phyloP scores from a whole-genome alignment of 1,140 invertebrate species.

The Pseudomyrmex pallidus region DNA sequence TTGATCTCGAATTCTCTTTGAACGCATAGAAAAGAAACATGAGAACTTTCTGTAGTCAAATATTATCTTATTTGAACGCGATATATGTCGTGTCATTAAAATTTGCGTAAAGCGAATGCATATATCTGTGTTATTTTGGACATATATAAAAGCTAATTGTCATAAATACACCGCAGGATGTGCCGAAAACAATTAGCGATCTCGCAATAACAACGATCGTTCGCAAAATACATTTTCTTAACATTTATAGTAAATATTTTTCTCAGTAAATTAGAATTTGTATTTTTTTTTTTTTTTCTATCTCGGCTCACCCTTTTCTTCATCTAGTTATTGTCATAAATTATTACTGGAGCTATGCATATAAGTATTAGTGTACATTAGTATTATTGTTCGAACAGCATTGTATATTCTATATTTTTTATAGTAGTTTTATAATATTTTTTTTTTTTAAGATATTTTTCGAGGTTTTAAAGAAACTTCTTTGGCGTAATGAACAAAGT shows the following conservation, averaged over 20 bases:
- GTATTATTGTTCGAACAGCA: slow-evolving; percentile 86
- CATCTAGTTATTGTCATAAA: slow-evolving; percentile 79
- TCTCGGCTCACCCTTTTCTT: slow-evolving; percentile 43
- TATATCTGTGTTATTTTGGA: neutral
- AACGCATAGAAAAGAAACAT: neutral
- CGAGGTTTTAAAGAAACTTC: slow-evolving; percentile 46
- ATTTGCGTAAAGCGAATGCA: slow-evolving; percentile 1
- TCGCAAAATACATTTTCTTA: neutral
- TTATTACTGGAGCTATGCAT: slow-evolving; percentile 79
- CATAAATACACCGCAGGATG: slow-evolving; percentile 60
- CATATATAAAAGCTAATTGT: slow-evolving; percentile 61
- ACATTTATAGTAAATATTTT: neutral
- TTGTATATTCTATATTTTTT: slow-evolving; percentile 81
- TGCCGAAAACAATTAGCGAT: slow-evolving; percentile 40
- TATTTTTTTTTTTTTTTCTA: slow-evolving; percentile 2
- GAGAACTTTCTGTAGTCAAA: neutral
- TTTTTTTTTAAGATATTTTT: slow-evolving; percentile 57
- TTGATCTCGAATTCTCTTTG: neutral
- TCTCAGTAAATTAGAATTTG: slow-evolving; percentile 1
- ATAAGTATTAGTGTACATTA: slow-evolving; percentile 80
- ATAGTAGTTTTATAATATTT: slow-evolving; percentile 62
- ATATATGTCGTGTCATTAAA: neutral
- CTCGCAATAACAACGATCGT: slow-evolving; percentile 1
- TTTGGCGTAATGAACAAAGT: slow-evolving; percentile 66
- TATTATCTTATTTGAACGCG: neutral